These are phyloP conservation scores for Eulemur albifrons DNA, from an alignment of 2,797 vertebrate genomes.

Conservation along the genomic window DNA sequence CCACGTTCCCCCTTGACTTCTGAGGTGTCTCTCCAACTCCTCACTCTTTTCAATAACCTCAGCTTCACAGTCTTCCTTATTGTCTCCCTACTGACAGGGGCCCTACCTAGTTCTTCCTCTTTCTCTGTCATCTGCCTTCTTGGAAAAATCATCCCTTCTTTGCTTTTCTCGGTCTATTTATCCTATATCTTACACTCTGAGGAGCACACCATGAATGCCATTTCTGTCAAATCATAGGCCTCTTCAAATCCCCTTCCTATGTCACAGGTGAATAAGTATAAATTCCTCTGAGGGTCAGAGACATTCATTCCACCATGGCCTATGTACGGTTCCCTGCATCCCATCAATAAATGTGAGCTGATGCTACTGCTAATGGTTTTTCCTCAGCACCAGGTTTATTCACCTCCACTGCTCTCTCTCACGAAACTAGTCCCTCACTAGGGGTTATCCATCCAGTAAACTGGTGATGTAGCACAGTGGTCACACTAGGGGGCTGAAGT, in stretches of 20 bases:
- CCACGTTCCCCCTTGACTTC: not conserved
- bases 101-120: not conserved
- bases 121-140: not conserved
- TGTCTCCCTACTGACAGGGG: not conserved
- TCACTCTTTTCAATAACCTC: not conserved
- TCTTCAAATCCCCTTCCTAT: not conserved
- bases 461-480: not conserved
- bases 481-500: not conserved
- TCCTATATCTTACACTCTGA: conserved; percentile 43
- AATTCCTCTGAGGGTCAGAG: not conserved
- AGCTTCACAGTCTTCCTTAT: not conserved
- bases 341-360: conserved; percentile 24
- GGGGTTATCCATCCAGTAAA: not conserved
- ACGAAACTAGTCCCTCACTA: not conserved
- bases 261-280: not conserved
- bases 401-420: not conserved
- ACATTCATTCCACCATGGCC: not conserved
- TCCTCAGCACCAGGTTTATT: not conserved
- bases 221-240: conserved; percentile 21
- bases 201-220: conserved; percentile 33
- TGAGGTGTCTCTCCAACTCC: not conserved
- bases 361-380: conserved; percentile 30
- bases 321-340: conserved; percentile 19
- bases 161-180: conserved; percentile 31
- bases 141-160: conserved; percentile 12